These are phyloP conservation scores for Mohoua ochrocephala DNA, from an alignment of 2,113 vertebrate genomes.

Conservation along the genomic window DNA sequence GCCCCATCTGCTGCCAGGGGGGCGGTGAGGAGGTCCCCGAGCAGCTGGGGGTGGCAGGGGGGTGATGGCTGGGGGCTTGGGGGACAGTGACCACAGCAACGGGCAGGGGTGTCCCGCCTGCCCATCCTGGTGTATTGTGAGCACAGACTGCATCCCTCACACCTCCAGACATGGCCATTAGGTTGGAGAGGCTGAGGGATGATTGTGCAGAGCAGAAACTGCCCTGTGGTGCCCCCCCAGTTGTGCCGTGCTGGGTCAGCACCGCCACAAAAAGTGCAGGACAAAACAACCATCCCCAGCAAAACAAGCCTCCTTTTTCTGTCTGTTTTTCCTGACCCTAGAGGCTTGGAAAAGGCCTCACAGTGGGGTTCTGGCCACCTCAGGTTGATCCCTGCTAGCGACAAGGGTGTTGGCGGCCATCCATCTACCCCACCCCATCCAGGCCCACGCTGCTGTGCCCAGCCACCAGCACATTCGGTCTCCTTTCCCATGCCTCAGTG, in stretches of 20 bases:
- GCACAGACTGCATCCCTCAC: rapidly evolving
- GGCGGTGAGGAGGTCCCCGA: background rate
- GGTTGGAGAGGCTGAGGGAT: background rate
- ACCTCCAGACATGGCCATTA: rapidly evolving
- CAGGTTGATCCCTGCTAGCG: rapidly evolving
- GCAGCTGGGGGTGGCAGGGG: rapidly evolving
- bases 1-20: background rate
- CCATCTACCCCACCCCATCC: background rate
- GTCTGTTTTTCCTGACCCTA: background rate
- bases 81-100: background rate
- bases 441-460: rapidly evolving
- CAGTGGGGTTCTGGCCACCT: background rate
- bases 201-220: background rate
- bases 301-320: background rate
- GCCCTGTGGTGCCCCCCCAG: rapidly evolving
- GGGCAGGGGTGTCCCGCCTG: rapidly evolving
- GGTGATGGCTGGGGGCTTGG: background rate
- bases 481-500: rapidly evolving
- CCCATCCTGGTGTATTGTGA: rapidly evolving
- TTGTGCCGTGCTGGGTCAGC: background rate
- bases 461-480: rapidly evolving
- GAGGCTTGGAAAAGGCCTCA: background rate
- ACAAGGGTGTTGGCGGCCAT: background rate
- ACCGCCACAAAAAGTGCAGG: rapidly evolving
- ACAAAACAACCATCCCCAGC: background rate